Base-by-base conservation (phyloP, 2,888 invertebrate genomes). In the Oxytorus armatus region DNA sequence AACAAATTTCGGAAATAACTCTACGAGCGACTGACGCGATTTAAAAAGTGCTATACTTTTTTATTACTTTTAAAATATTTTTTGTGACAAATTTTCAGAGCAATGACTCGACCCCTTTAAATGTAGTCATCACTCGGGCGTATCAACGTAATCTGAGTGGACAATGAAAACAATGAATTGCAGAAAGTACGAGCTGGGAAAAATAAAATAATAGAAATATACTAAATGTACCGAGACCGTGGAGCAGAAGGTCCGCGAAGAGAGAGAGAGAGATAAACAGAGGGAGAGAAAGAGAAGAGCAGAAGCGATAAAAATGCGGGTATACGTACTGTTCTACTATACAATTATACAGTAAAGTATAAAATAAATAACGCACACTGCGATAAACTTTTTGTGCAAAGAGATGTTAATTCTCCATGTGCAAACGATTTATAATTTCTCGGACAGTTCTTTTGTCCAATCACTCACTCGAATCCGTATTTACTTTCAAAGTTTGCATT, bases 301-400 rank as follows among this genome's bases (percentile, higher is more conserved):
- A 36, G 57, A 69, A 36, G 55, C 18, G 55, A 74, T 69, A 75
- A 70, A 70, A 79, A 65, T 75, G 75, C 59, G 70, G 79, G 65
- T 79, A 49, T 44, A 10, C 11, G 42, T 25, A 16, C 33, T 55
- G 49, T 53, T 4, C 51, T 63, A 8, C 21, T 11, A 39, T 10
- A 39, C 10, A 39, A 5, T 5, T 39, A n/a, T 51, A 51, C 51
- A 59, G n/a, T 25, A 25, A 2, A 36, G 16, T 18, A 42, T 33
- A 49, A 70, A 70, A 77, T 63, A 70, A 36, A 33, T 59, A 33
- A 23, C 25, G 21, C 33, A 42, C 42, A 61, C 23, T 11, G 29
- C 7, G 25, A 29, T 1, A 21, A n/a, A n/a, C n/a, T 36, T 8
- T 36, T 36, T 3, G 16, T 25, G 18, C n/a, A 23, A 8, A 10